phyloP scores from a whole-genome alignment of 2,113 vertebrate genomes.

The Procavia capensis region DNA sequence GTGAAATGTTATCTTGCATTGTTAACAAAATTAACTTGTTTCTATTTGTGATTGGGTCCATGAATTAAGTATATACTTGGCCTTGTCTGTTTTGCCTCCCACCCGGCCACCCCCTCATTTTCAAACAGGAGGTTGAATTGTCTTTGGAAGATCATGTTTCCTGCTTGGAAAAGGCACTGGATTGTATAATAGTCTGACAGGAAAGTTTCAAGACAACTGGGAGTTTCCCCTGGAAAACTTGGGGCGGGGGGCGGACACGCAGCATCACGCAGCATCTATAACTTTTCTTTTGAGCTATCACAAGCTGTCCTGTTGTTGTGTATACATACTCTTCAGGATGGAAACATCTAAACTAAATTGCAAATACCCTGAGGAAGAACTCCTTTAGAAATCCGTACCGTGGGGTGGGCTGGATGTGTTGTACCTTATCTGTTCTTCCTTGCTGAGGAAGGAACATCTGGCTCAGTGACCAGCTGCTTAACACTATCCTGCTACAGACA shows the following conservation, averaged over 20 bases:
- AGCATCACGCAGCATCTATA: neutral
- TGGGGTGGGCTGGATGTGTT: neutral
- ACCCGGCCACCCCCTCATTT: neutral
- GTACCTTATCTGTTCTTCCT: constrained; percentile 51
- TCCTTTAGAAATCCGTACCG: neutral
- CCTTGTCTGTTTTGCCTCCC: neutral
- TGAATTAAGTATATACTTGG: constrained; percentile 57
- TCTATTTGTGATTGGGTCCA: constrained; percentile 79
- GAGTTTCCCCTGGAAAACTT: constrained; percentile 71
- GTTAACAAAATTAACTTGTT: constrained; percentile 84
- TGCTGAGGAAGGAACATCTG: constrained; percentile 45
- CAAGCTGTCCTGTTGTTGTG: constrained; percentile 52
- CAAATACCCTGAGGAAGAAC: constrained; percentile 61
- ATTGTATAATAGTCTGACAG: constrained; percentile 70
- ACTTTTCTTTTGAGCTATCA: constrained; percentile 53
- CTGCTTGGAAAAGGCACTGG: constrained; percentile 74
- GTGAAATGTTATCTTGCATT: constrained; percentile 80
- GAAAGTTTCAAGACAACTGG: constrained; percentile 67
- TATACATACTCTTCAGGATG: constrained; percentile 45
- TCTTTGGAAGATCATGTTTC: constrained; percentile 79
- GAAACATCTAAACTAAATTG: constrained; percentile 56
- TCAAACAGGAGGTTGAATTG: constrained; percentile 73
- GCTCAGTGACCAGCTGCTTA: neutral
- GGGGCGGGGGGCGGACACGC: no score
- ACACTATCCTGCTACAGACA: constrained; percentile 45